Conservation (phyloP, 2,888 invertebrate species). For the Drosophila buzzatii region DNA sequence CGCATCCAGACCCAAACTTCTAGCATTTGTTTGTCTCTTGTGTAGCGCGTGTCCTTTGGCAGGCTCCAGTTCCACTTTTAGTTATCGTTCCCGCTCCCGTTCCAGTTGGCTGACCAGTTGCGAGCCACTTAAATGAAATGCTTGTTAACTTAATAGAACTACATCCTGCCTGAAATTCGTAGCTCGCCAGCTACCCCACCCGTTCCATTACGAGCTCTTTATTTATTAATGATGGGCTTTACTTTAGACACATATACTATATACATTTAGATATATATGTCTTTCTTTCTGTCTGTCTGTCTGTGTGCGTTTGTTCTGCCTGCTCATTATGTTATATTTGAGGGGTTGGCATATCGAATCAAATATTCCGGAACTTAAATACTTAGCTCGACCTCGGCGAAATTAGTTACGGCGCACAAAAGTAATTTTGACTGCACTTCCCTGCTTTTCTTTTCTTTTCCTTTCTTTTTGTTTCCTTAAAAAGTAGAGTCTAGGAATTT, state of each 20-base stretch:
- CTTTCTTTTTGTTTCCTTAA: too few species aligned
- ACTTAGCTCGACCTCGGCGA: not conserved
- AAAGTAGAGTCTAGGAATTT: not conserved
- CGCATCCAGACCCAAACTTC: not conserved
- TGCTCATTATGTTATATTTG: constrained; percentile 19
- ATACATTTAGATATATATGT: not conserved
- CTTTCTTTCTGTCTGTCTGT: not conserved
- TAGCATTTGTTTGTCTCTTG: constrained; percentile 24
- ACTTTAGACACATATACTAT: constrained; percentile 2
- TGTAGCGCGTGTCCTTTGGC: constrained; percentile 17
- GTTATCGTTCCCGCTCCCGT: constrained; percentile 6
- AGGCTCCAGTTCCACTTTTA: constrained; percentile 29
- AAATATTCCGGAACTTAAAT: constrained; percentile 20
- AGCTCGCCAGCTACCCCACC: not conserved
- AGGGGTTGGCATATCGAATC: constrained; percentile 2
- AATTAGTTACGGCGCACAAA: not conserved
- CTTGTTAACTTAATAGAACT: constrained; percentile 79
- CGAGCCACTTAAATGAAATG: constrained; percentile 74
- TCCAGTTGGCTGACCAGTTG: constrained; percentile 54
- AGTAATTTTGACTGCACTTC: not conserved
- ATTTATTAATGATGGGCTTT: constrained; percentile 55
- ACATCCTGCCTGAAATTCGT: constrained; percentile 32
- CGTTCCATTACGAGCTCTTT: constrained; percentile 32
- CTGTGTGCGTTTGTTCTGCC: not conserved
- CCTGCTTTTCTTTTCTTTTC: too few species aligned